Evolutionary conservation across 2,888 invertebrate genomes (phyloP).

Genomic region (Sminthurides aquaticus): DNA sequence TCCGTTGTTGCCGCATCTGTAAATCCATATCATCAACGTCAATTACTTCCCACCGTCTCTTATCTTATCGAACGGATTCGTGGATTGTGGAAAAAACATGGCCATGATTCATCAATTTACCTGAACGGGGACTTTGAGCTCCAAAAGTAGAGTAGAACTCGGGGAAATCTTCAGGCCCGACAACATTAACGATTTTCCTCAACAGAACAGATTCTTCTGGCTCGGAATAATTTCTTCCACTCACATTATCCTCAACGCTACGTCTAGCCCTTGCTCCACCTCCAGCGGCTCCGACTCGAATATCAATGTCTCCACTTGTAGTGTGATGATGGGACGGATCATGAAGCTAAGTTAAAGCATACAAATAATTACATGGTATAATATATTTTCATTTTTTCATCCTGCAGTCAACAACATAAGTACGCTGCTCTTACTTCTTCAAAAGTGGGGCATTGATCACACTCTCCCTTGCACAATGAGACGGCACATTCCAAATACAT

Average conservation of each 20-base stretch:
- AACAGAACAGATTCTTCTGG: conserved; percentile 35
- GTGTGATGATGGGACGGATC: conserved; percentile 24
- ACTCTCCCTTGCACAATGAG: conserved; percentile 70
- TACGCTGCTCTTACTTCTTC: conserved; percentile 40
- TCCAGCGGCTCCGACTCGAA: neutral
- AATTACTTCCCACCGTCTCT: too few relatives aligned
- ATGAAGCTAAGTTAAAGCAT: conserved; percentile 23
- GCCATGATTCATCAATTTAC: too few relatives aligned
- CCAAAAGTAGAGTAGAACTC: conserved; percentile 28
- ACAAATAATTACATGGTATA: too few relatives aligned
- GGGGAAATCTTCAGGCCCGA: conserved; percentile 41
- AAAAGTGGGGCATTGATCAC: conserved; percentile 59
- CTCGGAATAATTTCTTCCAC: neutral
- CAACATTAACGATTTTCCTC: conserved; percentile 36
- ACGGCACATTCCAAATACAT: conserved; percentile 73
- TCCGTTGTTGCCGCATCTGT: conserved; percentile 4
- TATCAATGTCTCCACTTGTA: neutral
- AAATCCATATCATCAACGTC: neutral
- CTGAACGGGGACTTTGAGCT: conserved; percentile 12
- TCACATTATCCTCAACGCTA: neutral
- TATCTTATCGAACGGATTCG: too few relatives aligned
- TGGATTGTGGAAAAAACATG: too few relatives aligned
- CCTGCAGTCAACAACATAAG: too few relatives aligned
- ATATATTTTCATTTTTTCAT: neutral
- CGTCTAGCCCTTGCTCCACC: neutral